Evolutionary conservation across 2,113 vertebrate genomes (phyloP), one percentile per base, ranked within the genome.

Genomic region (Odontophorus gujanensis): DNA sequence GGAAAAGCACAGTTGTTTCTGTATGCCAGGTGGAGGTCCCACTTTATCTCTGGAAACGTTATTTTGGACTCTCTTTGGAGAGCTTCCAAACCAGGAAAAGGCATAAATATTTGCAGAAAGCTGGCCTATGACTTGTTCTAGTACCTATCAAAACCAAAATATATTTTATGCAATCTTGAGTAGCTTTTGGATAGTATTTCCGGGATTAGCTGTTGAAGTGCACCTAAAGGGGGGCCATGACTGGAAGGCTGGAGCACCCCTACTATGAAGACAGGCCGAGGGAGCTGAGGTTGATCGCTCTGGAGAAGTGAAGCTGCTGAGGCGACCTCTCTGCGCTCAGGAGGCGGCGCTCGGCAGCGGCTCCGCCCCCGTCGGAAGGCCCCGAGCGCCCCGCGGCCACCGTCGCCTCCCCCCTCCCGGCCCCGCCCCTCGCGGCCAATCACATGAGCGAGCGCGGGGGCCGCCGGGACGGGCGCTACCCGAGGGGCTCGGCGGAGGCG

Each of bases 361-460:
- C 45, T 10, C 28, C 40, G 13, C 5, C 25, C 12, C 40, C 9
- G 15, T 9, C 53, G 42, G 50, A 47, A 43, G 45, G 38, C 24
- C 67, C 85, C 89, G 58, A 40, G 1, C 13, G 1, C 21, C 11
- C 26, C 4, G 1, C 11, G 65, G 32, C 43, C 40, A 53, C 68
- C 75, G 66, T 62, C 69, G 8, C 28, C 22, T 3, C 26, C 26
- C n/a, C 51, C 45, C 15, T 13, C 36, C 2, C 36, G 63, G 65
- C 17, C 0, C 55, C 79, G 68, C 87, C 71, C 83, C 65, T 22
- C 4, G 18, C 28, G 11, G 38, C 65, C 71, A 42, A 84, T 98
- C 98, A 97, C 97, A 95, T 97, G 97, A 96, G 87, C 66, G 80
- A 5, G 62, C 97, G 97, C 97, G 87, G 89, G 87, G 96, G n/a